A percentile compares a stretch with the other conserved stretches of the same genome.
These are phyloP conservation scores for Panurus biarmicus DNA, from an alignment of 2,113 vertebrate genomes.

Conservation along the genomic window DNA sequence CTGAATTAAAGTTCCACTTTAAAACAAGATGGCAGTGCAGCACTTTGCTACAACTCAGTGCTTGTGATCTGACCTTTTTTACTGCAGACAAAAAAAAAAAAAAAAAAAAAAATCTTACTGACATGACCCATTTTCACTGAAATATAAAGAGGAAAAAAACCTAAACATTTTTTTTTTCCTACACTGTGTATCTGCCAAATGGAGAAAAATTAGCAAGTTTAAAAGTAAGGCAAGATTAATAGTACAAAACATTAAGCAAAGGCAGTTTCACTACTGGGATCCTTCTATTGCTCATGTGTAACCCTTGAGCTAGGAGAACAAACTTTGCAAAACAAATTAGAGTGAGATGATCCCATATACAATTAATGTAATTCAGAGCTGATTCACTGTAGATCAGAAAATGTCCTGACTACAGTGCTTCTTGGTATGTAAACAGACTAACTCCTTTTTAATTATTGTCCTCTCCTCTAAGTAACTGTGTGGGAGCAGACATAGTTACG, in stretches of 20 bases:
- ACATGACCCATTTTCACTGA: background rate
- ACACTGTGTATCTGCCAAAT: background rate
- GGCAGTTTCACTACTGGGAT: background rate
- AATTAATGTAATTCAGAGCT: background rate
- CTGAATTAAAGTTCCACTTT: background rate
- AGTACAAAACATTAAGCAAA: background rate
- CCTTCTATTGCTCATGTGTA: background rate
- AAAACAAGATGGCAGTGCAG: background rate
- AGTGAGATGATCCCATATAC: background rate
- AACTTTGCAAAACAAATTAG: conserved; percentile 33
- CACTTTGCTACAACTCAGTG: background rate
- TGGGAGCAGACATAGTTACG: background rate
- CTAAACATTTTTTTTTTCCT: background rate
- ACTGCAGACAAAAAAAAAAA: background rate
- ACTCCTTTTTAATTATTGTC: background rate
- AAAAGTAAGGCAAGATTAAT: background rate
- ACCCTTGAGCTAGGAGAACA: background rate
- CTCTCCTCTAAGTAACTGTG: background rate
- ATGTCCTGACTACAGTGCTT: background rate
- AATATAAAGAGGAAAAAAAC: background rate
- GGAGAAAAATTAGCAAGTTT: background rate
- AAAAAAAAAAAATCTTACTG: too few relatives aligned
- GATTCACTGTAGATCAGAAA: background rate
- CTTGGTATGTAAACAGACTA: background rate
- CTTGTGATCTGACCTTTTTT: background rate